Conservation (phyloP, 2,888 invertebrate species). For the Gerris lacustris region DNA sequence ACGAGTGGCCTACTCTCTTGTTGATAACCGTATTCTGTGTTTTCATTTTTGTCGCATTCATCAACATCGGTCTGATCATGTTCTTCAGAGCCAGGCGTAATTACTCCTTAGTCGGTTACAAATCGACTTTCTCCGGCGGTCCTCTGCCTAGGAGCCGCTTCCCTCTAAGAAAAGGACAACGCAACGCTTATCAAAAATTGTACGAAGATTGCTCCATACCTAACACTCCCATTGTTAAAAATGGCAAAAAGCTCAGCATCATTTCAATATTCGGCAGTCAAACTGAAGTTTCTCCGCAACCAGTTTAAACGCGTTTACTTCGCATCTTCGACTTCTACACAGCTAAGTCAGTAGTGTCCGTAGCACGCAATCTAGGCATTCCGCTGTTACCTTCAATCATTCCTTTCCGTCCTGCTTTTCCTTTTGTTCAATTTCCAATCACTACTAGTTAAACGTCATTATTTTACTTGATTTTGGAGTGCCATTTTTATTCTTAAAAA, state of each 20-base stretch:
- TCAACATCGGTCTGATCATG: slow-evolving; percentile 22
- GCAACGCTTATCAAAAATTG: slow-evolving; percentile 29
- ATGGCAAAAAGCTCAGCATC: slow-evolving; percentile 21
- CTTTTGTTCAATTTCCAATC: no score
- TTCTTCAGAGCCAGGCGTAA: slow-evolving; percentile 22
- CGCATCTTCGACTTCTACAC: no score
- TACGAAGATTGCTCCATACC: slow-evolving; percentile 32
- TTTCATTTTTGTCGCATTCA: slow-evolving; percentile 21
- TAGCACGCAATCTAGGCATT: no score
- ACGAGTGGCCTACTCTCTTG: slow-evolving; percentile 20
- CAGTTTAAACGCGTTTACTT: not conserved
- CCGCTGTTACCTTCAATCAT: no score
- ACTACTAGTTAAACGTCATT: no score
- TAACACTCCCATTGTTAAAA: slow-evolving; percentile 22
- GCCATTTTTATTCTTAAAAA: no score
- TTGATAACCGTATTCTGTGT: slow-evolving; percentile 22
- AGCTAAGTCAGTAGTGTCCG: no score
- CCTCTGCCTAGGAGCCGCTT: slow-evolving; percentile 13
- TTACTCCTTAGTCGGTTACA: slow-evolving; percentile 18
- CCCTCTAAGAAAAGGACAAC: slow-evolving; percentile 20
- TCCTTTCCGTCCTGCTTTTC: no score
- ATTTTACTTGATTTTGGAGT: no score
- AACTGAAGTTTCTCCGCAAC: not conserved
- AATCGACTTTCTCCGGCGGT: slow-evolving; percentile 8
- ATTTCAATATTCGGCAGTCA: slow-evolving; percentile 9